Base-by-base conservation (phyloP, 2,888 invertebrate species). In the Hyalella azteca region DNA sequence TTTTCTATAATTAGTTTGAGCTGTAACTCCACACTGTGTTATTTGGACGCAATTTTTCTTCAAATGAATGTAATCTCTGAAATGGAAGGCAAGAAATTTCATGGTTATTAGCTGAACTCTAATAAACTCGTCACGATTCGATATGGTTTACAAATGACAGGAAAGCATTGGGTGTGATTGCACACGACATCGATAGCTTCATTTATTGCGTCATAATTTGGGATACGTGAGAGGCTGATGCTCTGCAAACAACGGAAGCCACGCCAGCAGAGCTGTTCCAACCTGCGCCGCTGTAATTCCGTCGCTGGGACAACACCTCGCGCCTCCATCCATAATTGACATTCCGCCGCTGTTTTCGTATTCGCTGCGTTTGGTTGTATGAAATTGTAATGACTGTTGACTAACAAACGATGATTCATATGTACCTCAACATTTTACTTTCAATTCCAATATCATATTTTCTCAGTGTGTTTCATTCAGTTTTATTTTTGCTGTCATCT, bases 61-160 rank as follows among this genome's bases (percentile, higher is more conserved):
- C 66, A n/a, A 66, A 66, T 66, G 66, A 66, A 66, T 66, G 66
- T 66, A 66, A 66, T 66, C 66, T 15, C 11, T 36, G 66, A 66
- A 66, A 66, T 66, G 66, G 66, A 36, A 66, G 66, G 66, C 66
- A 36, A 66, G 66, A 66, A 66, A 66, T 66, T 66, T 66, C 66
- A 66, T 66, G 66, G 66, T 66, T 66, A 66, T 66, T 66, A 66
- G 66, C 66, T 2, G 29, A 29, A 19, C 19, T 29, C 66, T 36
- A 66, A 66, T 66, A 66, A 66, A 66, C 66, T 66, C 66, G 66
- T 66, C 66, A 66, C 66, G 66, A 66, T 66, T 66, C 66, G 66
- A 66, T 66, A 66, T 66, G 66, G 66, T 66, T 66, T 66, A 66
- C 66, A 66, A 66, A 66, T 66, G 66, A 66, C 66, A 66, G 66